Base-by-base conservation (phyloP, 2,888 invertebrate genomes). In the Protophormia terraenovae region DNA sequence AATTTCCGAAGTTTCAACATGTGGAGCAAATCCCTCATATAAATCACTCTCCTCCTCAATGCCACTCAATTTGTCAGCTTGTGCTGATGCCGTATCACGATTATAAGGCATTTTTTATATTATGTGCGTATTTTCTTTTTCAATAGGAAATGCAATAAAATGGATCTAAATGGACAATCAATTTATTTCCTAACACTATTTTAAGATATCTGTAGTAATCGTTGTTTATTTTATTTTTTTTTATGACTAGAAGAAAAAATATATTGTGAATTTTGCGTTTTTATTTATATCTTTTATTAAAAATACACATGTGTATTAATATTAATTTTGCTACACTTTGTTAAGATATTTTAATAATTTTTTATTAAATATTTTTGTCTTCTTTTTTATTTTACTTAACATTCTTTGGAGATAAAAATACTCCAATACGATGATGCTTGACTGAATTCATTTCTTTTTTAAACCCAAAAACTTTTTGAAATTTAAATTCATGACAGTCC, bases 1-100 rank as follows among this genome's bases (percentile, higher is more conserved):
- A 89, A 97, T 96, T 89, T 96, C 96, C 86, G 95, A 95, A 75
- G 96, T 95, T 93, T 97, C 97, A 87, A 97, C 97, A 92, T 97
- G 96, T 82, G 96, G 95, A 86, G 96, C 96, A 93, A 96, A 97
- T 81, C 95, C 96, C 93, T 96, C 96, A 89, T 96, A 95, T 90
- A 95, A 94, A 92, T 96, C 96, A 88, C 95, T 94, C 93, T 96
- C 95, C 93, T 96, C 96, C 93, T 95, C 95, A 92, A 95, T 94
- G 89, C 95, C 95, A 89, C 96, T 95, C 94, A 96, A 93, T 94
- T 95, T 95, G 90, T 95, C 95, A 93, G 95, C 94, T 88, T 92
- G 92, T 76, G 91, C 90, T 90, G 92, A 91, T 82, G 92, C 89
- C 87, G 90, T 90, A 78, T 89, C 91, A 83, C 93, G 93, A 89